Evolutionary conservation across 1,140 invertebrate species (phyloP).

Genomic region (Parasteatoda tepidariorum): DNA sequence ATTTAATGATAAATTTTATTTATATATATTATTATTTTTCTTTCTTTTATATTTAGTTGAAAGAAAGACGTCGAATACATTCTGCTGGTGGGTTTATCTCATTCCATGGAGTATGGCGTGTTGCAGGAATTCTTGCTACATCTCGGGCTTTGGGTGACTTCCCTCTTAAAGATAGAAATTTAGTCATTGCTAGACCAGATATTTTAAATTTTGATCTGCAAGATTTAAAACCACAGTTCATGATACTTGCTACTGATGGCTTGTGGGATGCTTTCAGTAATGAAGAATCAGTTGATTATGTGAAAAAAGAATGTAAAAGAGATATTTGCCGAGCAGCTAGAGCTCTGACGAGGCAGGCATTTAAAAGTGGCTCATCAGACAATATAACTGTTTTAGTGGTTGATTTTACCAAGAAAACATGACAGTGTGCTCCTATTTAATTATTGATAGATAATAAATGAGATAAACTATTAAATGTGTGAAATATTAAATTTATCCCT

Average conservation of each 20-base stretch:
- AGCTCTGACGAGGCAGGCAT: slow-evolving; percentile 89
- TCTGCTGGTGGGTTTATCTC: slow-evolving; percentile 93
- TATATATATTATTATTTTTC: too few species aligned
- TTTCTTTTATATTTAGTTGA: too few species aligned
- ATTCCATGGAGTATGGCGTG: slow-evolving; percentile 96
- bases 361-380: slow-evolving; percentile 90
- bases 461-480: too few species aligned
- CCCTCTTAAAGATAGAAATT: slow-evolving; percentile 91
- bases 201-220: slow-evolving; percentile 88
- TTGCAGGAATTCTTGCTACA: slow-evolving; percentile 94
- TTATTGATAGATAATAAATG: too few species aligned
- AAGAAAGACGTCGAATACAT: slow-evolving; percentile 87
- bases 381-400: slow-evolving; percentile 96
- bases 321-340: slow-evolving; percentile 85
- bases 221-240: slow-evolving; percentile 82
- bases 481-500: too few species aligned
- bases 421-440: too few species aligned
- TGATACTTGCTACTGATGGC: slow-evolving; percentile 93
- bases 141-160: slow-evolving; percentile 95
- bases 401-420: slow-evolving; percentile 74
- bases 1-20: too few species aligned
- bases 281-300: slow-evolving; percentile 91
- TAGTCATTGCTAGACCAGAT: slow-evolving; percentile 95
- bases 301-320: slow-evolving; percentile 78
- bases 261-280: slow-evolving; percentile 96